Evolutionary conservation across 2,888 invertebrate species (phyloP), one percentile per base, ranked within the genome.

Genomic region (Odontocolon sp.): DNA sequence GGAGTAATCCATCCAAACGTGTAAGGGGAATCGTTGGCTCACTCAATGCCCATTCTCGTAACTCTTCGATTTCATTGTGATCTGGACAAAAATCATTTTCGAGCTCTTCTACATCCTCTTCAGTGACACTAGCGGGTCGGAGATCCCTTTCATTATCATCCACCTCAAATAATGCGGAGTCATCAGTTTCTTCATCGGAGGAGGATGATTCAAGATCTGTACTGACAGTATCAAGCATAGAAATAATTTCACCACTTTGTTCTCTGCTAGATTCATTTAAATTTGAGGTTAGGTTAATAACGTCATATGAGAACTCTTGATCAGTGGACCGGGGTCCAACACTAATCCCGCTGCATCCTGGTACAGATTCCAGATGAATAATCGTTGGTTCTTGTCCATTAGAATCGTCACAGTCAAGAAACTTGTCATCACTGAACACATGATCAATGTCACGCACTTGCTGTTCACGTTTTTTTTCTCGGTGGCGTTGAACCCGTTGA

Each of bases 171-270:
- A 14, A 0, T 40, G 0, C 14, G 16, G 40, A 40, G n/a, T n/a
- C n/a, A 14, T 40, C 40, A 40, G 40, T 40, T 40, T 40, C 40
- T 40, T 40, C 40, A 40, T 40, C 3, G 40, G 40, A 40, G 40
- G 40, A 40, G 16, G 40, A 40, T 14, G 40, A 40, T 40, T 14
- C 14, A 40, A 16, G 16, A 16, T 40, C 2, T 40, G 3, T 6
- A 16, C 3, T 40, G 3, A 8, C 14, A 40, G 11, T 40, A 2
- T 40, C 14, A 40, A 40, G 40, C 40, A 0, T 16, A 6, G 1
- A 0, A 11, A 6, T 40, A 2, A 40, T 1, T 40, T 40, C 14
- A 40, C 16, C 16, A 40, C 40, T 40, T 14, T 2, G 14, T 2
- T 40, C 40, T 14, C 40, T 40, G 14, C 40, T 16, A 40, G 40